Evolutionary conservation across 2,113 vertebrate species (phyloP).

Genomic region (Sapayoa aenigma): DNA sequence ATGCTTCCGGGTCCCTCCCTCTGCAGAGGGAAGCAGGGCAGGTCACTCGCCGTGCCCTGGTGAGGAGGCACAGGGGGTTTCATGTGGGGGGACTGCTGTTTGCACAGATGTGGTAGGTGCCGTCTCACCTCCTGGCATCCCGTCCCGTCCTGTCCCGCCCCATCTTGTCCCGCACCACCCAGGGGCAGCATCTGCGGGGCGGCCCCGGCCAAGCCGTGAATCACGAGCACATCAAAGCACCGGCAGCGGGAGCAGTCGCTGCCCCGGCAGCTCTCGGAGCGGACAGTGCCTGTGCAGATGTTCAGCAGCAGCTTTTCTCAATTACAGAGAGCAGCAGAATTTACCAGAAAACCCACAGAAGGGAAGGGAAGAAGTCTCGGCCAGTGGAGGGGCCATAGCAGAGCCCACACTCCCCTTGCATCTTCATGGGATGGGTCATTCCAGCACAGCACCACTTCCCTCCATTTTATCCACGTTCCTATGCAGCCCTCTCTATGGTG

Average conservation of each 20-base stretch:
- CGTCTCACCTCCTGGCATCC: not conserved
- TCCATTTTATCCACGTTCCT: not conserved
- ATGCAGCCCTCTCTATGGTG: not conserved
- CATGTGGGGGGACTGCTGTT: not conserved
- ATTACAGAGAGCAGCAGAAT: not conserved
- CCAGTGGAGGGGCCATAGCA: not conserved
- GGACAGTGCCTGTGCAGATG: constrained; percentile 7
- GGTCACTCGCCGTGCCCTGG: not conserved
- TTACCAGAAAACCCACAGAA: not conserved
- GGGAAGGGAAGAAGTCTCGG: not conserved
- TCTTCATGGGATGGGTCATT: accelerated
- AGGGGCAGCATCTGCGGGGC: not conserved
- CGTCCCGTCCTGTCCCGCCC: not conserved
- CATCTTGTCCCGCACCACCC: not conserved
- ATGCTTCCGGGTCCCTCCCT: not conserved
- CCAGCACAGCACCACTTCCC: not conserved
- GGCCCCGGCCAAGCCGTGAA: not conserved
- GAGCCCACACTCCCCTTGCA: not conserved
- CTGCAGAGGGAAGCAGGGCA: not conserved
- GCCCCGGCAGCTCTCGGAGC: not conserved
- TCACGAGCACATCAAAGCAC: constrained; percentile 6
- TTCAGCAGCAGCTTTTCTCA: constrained; percentile 31
- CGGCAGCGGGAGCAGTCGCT: not conserved
- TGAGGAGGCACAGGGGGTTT: not conserved
- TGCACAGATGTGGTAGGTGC: not conserved